Percentiles rank a stretch among this genome's conserved stretches.
Conservation (phyloP, 2,797 vertebrate species). For the Myripristis jacobus region DNA sequence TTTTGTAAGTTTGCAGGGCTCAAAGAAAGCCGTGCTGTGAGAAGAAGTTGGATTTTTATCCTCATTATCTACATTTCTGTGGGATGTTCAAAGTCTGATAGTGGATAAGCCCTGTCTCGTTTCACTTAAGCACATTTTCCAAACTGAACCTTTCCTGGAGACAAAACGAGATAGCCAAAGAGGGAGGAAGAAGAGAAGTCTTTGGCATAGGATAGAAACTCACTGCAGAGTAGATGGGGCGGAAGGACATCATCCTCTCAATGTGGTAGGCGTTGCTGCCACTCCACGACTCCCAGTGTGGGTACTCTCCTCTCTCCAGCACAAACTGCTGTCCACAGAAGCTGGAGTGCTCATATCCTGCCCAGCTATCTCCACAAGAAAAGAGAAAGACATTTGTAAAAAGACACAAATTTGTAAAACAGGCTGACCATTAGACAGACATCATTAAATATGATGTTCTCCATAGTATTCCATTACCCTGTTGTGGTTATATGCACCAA, state of each 20-base stretch:
- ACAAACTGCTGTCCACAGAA: constrained; percentile 98
- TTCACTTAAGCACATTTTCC: constrained; percentile 7
- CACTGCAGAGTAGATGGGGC: constrained; percentile 95
- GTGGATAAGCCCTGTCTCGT: background rate
- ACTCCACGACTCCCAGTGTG: constrained; percentile 97
- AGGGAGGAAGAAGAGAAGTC: constrained; percentile 14
- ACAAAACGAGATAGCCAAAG: constrained; percentile 5
- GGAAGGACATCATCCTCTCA: constrained; percentile 97
- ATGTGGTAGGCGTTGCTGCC: constrained; percentile 98
- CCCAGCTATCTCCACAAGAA: constrained; percentile 86
- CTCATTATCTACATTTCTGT: constrained; percentile 1
- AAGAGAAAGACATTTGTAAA: constrained; percentile 22
- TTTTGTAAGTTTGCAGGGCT: background rate
- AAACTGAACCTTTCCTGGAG: constrained; percentile 1
- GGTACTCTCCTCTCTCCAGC: constrained; percentile 96
- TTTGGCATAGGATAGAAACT: constrained; percentile 69
- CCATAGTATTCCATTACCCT: background rate
- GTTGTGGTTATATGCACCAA: background rate
- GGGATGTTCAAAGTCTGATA: background rate
- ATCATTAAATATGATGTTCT: too few relatives aligned
- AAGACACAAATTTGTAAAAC: background rate
- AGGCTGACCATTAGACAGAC: background rate
- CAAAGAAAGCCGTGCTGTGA: background rate
- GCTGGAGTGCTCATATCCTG: constrained; percentile 95
- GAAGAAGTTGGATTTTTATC: background rate